Conservation (phyloP, 2,113 vertebrate genomes). For the Motacilla alba region DNA sequence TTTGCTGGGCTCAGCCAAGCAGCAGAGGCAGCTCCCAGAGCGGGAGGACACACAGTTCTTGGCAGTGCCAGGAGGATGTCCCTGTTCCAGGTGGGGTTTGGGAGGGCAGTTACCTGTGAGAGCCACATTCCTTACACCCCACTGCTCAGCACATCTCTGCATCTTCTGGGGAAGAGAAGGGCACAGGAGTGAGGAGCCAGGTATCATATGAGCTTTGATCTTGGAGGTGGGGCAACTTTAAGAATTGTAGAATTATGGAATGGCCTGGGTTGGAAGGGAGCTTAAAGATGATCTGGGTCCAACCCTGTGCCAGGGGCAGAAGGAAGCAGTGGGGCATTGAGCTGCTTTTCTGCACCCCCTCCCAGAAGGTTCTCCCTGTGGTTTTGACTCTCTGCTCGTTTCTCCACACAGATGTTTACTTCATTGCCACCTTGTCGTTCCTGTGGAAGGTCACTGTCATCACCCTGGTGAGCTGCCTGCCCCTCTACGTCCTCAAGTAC, state of each 20-base stretch:
- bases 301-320: accelerated
- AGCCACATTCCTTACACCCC: neutral
- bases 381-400: neutral
- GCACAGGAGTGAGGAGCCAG: neutral
- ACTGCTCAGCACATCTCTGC: neutral
- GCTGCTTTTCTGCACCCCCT: neutral
- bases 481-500: slow-evolving; percentile 97
- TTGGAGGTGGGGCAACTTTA: neutral
- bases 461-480: slow-evolving; percentile 96
- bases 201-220: accelerated
- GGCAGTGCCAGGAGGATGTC: neutral
- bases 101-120: neutral
- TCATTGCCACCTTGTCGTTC: slow-evolving; percentile 92
- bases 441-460: slow-evolving; percentile 97
- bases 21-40: neutral
- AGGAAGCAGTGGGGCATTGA: neutral
- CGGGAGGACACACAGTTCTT: neutral
- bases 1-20: neutral
- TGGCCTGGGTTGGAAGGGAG: neutral
- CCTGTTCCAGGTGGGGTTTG: neutral
- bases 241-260: neutral
- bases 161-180: neutral
- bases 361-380: accelerated
- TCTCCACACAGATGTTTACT: slow-evolving; percentile 86
- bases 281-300: neutral